These are phyloP conservation scores for Phrynocephalus vlangalii DNA, from an alignment of 2,797 vertebrate genomes.

Conservation along the genomic window DNA sequence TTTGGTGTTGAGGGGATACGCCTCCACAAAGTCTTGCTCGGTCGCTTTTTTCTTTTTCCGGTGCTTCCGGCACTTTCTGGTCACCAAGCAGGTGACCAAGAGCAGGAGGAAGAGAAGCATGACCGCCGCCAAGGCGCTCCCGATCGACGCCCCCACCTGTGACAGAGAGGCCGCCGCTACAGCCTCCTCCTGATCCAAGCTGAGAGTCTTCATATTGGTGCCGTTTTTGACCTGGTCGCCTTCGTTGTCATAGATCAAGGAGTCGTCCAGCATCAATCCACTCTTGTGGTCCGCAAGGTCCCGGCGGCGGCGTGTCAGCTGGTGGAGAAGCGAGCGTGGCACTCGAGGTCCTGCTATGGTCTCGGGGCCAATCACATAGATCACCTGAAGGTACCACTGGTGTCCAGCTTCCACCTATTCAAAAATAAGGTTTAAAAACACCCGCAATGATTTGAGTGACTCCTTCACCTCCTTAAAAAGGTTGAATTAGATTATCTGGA, in stretches of 20 bases:
- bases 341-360: conserved; percentile 84
- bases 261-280: conserved; percentile 85
- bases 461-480: not conserved
- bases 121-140: conserved; percentile 86
- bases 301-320: conserved; percentile 78
- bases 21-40: conserved; percentile 67
- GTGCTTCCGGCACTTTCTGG: conserved; percentile 81
- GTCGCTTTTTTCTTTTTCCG: conserved; percentile 75
- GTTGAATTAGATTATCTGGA: not conserved
- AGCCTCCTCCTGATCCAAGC: conserved; percentile 83
- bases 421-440: not conserved
- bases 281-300: conserved; percentile 84
- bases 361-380: conserved; percentile 93
- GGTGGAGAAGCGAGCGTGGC: conserved; percentile 84
- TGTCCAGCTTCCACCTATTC: conserved; percentile 95
- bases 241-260: conserved; percentile 97
- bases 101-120: conserved; percentile 85
- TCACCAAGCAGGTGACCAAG: conserved; percentile 83
- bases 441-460: not conserved
- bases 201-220: conserved; percentile 96
- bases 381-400: conserved; percentile 98
- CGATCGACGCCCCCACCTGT: conserved; percentile 86
- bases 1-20: conserved; percentile 93
- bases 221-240: conserved; percentile 96
- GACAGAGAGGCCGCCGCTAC: conserved; percentile 83